These are phyloP conservation scores for Percopsis omiscomaycus DNA, from an alignment of 2,797 vertebrate genomes.

Conservation along the genomic window DNA sequence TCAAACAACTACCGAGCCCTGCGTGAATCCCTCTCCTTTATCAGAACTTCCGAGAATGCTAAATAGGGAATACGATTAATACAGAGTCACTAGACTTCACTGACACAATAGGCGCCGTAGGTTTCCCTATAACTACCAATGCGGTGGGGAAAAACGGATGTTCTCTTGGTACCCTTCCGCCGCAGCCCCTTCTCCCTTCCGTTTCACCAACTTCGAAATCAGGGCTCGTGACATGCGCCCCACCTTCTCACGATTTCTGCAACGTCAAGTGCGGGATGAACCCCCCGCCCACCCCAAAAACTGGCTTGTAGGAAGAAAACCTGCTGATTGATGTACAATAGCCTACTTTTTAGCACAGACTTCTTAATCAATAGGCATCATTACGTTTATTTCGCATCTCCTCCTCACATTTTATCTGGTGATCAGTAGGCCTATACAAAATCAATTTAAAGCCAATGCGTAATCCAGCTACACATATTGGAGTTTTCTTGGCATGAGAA, in stretches of 20 bases:
- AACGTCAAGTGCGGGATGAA: constrained; percentile 26
- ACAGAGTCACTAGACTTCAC: background rate
- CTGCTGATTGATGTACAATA: too few species aligned
- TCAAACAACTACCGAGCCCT: constrained; percentile 27
- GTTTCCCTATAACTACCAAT: constrained; percentile 42
- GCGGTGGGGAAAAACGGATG: constrained; percentile 26
- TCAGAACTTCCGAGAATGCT: background rate
- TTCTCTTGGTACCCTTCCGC: constrained; percentile 68
- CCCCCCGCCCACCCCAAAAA: background rate
- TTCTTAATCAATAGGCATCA: too few species aligned
- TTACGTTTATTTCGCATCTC: too few species aligned
- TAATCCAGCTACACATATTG: too few species aligned
- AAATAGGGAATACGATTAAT: background rate
- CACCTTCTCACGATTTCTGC: constrained; percentile 37
- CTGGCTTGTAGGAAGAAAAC: background rate
- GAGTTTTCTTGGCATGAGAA: too few species aligned
- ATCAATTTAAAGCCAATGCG: background rate
- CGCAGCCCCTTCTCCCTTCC: constrained; percentile 62
- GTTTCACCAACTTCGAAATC: constrained; percentile 66
- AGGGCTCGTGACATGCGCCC: constrained; percentile 61
- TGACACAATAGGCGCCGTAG: background rate
- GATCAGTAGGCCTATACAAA: background rate
- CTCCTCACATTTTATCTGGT: background rate
- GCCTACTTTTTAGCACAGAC: too few species aligned
- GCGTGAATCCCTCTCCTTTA: background rate